These are phyloP conservation scores for Leptopilina syphax DNA, from an alignment of 2,888 invertebrate genomes.

Conservation along the genomic window DNA sequence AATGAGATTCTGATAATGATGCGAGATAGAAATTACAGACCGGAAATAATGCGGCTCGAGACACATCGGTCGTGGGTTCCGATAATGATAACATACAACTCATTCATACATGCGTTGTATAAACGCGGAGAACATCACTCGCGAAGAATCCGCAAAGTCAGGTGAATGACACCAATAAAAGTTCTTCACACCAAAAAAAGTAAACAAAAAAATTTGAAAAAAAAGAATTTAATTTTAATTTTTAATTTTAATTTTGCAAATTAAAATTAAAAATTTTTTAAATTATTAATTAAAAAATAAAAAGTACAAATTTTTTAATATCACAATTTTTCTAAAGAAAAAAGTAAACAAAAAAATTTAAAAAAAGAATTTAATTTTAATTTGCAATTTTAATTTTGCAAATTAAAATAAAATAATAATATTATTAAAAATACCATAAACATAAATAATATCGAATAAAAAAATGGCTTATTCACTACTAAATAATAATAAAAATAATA, in stretches of 20 bases:
- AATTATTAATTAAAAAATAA: too few relatives aligned
- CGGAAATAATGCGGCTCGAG: conserved; percentile 30
- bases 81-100: conserved; percentile 13
- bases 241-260: too few relatives aligned
- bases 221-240: too few relatives aligned
- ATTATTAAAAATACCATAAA: background rate
- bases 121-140: background rate
- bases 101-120: background rate
- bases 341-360: background rate
- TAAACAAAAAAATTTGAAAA: background rate
- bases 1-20: conserved; percentile 34
- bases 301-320: too few relatives aligned
- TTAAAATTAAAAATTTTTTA: too few relatives aligned
- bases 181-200: background rate
- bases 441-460: too few relatives aligned
- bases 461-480: too few relatives aligned
- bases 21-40: conserved; percentile 29
- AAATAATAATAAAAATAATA: too few relatives aligned
- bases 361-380: background rate
- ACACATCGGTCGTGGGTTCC: conserved; percentile 7
- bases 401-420: background rate
- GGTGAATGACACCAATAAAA: conserved; percentile 17
- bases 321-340: background rate
- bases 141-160: background rate
- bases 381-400: too few relatives aligned